These are phyloP conservation scores for Lordiphosa collinella DNA, from an alignment of 1,140 invertebrate species.

Conservation along the genomic window DNA sequence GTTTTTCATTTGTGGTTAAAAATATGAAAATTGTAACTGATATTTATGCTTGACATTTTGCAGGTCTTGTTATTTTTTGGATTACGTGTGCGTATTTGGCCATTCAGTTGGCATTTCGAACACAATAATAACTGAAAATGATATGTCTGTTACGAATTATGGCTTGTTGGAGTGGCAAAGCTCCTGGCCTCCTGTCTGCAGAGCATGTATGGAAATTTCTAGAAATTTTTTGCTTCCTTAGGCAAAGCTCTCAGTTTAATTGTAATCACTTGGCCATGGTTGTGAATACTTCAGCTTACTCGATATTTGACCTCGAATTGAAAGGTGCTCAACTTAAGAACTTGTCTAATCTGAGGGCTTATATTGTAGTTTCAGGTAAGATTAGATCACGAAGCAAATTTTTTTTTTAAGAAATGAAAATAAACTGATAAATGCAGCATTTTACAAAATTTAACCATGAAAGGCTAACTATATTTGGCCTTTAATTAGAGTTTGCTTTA, in stretches of 20 bases:
- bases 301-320: too few relatives aligned
- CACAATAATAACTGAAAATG: constrained; percentile 35
- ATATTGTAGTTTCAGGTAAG: too few relatives aligned
- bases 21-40: constrained; percentile 76
- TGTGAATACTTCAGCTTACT: constrained; percentile 9
- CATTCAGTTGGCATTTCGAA: constrained; percentile 23
- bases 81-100: constrained; percentile 46
- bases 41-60: constrained; percentile 73
- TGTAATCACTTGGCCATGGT: constrained; percentile 23
- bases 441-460: too few relatives aligned
- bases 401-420: too few relatives aligned
- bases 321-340: too few relatives aligned
- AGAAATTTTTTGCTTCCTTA: constrained; percentile 18
- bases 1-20: constrained; percentile 64
- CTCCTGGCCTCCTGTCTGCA: neutral
- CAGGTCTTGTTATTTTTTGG: constrained; percentile 59
- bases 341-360: too few relatives aligned
- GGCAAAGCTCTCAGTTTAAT: constrained; percentile 5
- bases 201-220: neutral
- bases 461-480: too few relatives aligned
- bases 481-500: too few relatives aligned
- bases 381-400: too few relatives aligned
- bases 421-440: too few relatives aligned
- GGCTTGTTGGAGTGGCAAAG: constrained; percentile 40
- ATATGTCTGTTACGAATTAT: constrained; percentile 43